These are phyloP conservation scores for Alca torda DNA, from an alignment of 2,797 vertebrate genomes.

Conservation along the genomic window DNA sequence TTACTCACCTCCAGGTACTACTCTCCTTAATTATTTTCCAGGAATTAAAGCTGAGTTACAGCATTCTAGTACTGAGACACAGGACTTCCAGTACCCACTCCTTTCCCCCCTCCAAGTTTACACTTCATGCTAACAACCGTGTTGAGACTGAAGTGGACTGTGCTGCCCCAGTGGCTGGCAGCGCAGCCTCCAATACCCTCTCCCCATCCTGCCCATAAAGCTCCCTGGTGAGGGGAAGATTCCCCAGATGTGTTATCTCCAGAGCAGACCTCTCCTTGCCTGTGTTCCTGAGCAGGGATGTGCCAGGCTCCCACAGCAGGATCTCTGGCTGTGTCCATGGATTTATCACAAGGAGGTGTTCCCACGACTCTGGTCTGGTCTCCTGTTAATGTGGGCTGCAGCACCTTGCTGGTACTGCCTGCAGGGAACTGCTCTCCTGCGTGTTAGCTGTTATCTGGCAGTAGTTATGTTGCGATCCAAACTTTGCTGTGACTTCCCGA, in stretches of 20 bases:
- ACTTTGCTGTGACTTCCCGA: not conserved
- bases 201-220: not conserved
- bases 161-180: not conserved
- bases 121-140: not conserved
- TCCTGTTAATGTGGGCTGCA: not conserved
- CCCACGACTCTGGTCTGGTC: accelerated
- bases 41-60: not conserved
- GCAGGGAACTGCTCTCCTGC: not conserved
- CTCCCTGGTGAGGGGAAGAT: not conserved
- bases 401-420: not conserved
- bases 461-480: accelerated
- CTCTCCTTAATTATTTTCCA: conserved; percentile 1
- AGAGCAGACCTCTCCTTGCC: not conserved
- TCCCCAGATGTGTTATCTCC: not conserved
- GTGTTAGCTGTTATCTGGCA: not conserved
- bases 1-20: not conserved
- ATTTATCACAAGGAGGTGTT: accelerated
- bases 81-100: not conserved
- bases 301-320: not conserved
- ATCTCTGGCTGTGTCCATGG: not conserved
- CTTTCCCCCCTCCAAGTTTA: not conserved
- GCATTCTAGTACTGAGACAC: not conserved
- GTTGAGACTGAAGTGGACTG: not conserved
- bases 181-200: not conserved
- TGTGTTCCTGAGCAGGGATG: not conserved